These are phyloP conservation scores for Paedocypris sp. DNA, from an alignment of 2,113 vertebrate genomes.

Conservation along the genomic window DNA sequence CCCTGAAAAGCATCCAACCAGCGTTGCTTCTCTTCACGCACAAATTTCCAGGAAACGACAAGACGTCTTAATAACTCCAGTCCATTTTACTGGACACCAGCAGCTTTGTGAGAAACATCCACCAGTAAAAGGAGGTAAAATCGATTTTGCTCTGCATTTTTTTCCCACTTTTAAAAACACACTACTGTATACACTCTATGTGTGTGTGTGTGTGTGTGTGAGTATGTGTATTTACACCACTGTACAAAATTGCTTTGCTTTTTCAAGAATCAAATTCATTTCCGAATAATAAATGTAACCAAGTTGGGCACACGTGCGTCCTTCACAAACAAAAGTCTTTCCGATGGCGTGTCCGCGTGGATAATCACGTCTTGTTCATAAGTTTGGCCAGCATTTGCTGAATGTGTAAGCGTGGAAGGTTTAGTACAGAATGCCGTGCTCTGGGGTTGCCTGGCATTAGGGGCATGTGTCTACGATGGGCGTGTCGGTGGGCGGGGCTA, in stretches of 20 bases:
- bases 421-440: conserved; percentile 88
- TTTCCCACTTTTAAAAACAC: conserved; percentile 11
- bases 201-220: conserved; percentile 1
- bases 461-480: conserved; percentile 50
- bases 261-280: no score
- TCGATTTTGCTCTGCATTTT: not conserved
- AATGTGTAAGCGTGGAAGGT: conserved; percentile 85
- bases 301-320: not conserved
- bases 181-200: conserved; percentile 20
- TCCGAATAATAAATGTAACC: no score
- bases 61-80: not conserved
- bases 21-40: not conserved
- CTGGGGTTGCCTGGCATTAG: conserved; percentile 79
- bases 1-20: not conserved
- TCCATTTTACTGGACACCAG: not conserved
- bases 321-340: not conserved
- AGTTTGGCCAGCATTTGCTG: conserved; percentile 97
- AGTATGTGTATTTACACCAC: not conserved
- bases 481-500: conserved; percentile 83
- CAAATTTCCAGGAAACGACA: not conserved
- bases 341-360: not conserved
- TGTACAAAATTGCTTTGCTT: not conserved
- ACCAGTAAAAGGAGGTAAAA: conserved; percentile 14
- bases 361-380: conserved; percentile 72
- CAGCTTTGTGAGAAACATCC: not conserved